A percentile compares a stretch with the other conserved stretches of the same genome.
These are phyloP conservation scores for Bombus confusus DNA, from an alignment of 1,140 invertebrate genomes.

Conservation along the genomic window DNA sequence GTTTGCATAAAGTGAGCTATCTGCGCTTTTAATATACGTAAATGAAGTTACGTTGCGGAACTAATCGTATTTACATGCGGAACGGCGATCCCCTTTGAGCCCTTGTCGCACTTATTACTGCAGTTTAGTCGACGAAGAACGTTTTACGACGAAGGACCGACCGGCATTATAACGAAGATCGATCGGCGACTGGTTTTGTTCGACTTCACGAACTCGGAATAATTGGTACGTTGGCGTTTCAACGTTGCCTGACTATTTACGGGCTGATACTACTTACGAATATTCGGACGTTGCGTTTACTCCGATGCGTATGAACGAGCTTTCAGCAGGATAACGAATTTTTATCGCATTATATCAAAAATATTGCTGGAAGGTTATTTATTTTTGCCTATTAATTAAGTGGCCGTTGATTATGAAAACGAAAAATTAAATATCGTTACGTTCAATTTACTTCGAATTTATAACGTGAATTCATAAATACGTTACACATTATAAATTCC, in stretches of 20 bases:
- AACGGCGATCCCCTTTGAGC: constrained; percentile 79
- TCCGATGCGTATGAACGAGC: not conserved
- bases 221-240: not conserved
- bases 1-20: constrained; percentile 78
- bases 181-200: constrained; percentile 3
- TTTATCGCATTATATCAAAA: not conserved
- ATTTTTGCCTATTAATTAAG: too few relatives aligned
- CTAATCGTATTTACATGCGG: constrained; percentile 81
- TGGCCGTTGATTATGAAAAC: too few relatives aligned
- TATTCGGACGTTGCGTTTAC: not conserved
- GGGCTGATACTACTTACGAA: not conserved
- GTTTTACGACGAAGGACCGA: constrained; percentile 49
- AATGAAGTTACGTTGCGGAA: constrained; percentile 80
- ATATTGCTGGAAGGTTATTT: not conserved
- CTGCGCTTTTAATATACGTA: constrained; percentile 79
- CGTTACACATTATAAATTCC: too few relatives aligned
- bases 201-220: not conserved
- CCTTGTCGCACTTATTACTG: constrained; percentile 67
- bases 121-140: constrained; percentile 60
- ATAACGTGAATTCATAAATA: too few relatives aligned
- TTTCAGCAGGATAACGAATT: not conserved
- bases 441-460: too few relatives aligned
- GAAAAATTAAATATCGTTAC: too few relatives aligned
- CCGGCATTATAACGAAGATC: constrained; percentile 24
- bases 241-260: not conserved